Evolutionary conservation across 2,113 vertebrate genomes (phyloP).

Genomic region (Tetrax tetrax): DNA sequence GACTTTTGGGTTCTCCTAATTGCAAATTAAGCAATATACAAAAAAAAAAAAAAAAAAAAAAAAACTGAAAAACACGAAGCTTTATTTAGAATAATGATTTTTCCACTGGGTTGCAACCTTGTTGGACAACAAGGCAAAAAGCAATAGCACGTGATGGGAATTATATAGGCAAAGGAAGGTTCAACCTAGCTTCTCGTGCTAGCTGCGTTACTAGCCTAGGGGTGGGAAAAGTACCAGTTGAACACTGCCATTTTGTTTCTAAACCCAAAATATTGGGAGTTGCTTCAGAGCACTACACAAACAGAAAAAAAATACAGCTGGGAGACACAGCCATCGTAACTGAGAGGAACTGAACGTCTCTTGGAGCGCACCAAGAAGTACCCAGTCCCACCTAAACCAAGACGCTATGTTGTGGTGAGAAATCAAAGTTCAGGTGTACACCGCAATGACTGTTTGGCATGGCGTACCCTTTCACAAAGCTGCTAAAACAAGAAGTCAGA

Average conservation of each 20-base stretch:
- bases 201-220: neutral
- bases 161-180: neutral
- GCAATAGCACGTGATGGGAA: neutral
- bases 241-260: neutral
- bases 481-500: neutral
- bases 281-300: neutral
- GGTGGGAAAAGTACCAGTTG: neutral
- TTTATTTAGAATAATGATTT: conserved; percentile 51
- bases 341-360: neutral
- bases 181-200: neutral
- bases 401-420: neutral
- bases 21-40: neutral
- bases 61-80: neutral
- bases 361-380: neutral
- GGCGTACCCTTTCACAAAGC: neutral
- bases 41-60: neutral
- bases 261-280: neutral
- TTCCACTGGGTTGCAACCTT: neutral
- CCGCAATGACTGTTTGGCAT: neutral
- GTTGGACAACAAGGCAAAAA: neutral
- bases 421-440: neutral
- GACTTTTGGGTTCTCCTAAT: neutral
- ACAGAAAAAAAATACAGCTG: neutral
- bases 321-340: neutral
- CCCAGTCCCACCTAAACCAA: neutral